phyloP scores from a whole-genome alignment of 2,797 vertebrate species.

The Falco naumanni region DNA sequence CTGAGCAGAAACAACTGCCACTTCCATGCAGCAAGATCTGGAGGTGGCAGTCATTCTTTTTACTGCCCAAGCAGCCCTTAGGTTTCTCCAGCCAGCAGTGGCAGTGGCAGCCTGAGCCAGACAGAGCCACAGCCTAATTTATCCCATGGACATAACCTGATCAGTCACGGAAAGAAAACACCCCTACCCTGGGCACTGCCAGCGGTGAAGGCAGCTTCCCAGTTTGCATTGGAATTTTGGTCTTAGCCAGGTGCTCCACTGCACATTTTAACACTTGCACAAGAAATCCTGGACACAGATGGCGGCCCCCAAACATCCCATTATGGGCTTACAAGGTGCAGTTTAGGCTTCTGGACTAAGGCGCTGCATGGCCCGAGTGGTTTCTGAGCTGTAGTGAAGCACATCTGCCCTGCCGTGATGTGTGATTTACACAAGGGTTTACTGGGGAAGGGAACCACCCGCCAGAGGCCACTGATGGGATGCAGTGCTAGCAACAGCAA shows the following conservation, averaged over 20 bases:
- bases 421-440: neutral
- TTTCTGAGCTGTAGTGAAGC: neutral
- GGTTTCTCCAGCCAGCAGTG: neutral
- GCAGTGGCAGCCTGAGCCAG: neutral
- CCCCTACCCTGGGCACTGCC: neutral
- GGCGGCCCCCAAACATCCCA: neutral
- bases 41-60: neutral
- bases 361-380: neutral
- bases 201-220: neutral
- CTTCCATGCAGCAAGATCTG: neutral
- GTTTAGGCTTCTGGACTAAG: neutral
- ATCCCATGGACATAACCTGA: neutral
- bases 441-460: neutral
- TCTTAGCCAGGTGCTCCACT: neutral
- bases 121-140: neutral
- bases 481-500: neutral
- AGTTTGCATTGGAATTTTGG: neutral
- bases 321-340: neutral
- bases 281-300: neutral
- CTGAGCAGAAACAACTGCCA: neutral
- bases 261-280: neutral
- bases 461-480: neutral
- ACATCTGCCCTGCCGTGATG: neutral
- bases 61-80: neutral
- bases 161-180: neutral